phyloP scores from a whole-genome alignment of 1,140 invertebrate species.

The Episyrphus balteatus region DNA sequence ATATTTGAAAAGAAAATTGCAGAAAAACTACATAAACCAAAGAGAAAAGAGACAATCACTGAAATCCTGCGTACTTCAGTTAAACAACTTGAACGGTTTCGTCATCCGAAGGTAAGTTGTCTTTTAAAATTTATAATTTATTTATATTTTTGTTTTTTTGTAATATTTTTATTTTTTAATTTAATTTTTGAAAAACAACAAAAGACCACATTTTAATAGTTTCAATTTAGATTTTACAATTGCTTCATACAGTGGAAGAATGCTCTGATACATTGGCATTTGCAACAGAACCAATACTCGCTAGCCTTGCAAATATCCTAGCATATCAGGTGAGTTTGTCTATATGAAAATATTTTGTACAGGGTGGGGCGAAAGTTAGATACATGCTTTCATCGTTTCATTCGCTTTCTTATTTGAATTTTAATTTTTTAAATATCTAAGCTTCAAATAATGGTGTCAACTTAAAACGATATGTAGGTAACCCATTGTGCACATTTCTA shows the following conservation, averaged over 20 bases:
- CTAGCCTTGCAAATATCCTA: constrained; percentile 78
- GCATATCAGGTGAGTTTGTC: constrained; percentile 50
- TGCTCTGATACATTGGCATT: constrained; percentile 80
- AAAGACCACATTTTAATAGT: background rate
- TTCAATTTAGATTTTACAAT: constrained; percentile 48
- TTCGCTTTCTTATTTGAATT: no score
- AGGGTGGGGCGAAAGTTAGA: no score
- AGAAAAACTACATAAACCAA: constrained; percentile 89
- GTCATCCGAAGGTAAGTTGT: constrained; percentile 67
- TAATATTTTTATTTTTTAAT: constrained; percentile 1
- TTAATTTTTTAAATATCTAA: no score
- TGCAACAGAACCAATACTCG: constrained; percentile 78
- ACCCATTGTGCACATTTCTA: no score
- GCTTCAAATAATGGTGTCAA: no score
- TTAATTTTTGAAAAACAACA: constrained; percentile 1
- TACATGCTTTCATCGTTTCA: no score
- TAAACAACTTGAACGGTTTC: constrained; percentile 66
- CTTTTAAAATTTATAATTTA: background rate
- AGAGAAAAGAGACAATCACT: constrained; percentile 81
- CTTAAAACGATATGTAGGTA: no score
- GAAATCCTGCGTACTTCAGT: constrained; percentile 79
- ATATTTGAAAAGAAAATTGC: constrained; percentile 89
- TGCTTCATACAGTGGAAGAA: constrained; percentile 67
- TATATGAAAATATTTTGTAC: no score
- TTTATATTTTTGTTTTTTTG: background rate